A percentile compares a stretch with the other conserved stretches of the same genome.
Evolutionary conservation across 37 sponge, comb jelly and placozoan genomes (phyloP).

Genomic region (Ianthella basta): DNA sequence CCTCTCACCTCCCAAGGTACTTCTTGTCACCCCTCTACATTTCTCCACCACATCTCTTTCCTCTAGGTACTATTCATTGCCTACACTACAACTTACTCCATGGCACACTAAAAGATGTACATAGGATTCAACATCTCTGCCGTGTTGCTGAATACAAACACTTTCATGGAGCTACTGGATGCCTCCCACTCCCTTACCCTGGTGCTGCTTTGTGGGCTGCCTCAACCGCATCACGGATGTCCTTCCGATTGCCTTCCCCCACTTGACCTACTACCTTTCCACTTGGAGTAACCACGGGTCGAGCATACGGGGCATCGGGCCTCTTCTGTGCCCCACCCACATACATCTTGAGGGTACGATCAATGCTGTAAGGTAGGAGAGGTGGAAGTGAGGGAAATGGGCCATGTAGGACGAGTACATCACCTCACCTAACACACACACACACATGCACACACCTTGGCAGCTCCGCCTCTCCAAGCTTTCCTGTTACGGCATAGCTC

Average conservation of each 20-base stretch:
- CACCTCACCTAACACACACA: background rate
- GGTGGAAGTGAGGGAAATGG: background rate
- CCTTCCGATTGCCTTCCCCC: conserved; percentile 96
- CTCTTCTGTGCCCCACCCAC: conserved; percentile 94
- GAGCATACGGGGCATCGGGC: conserved; percentile 89
- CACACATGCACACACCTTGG: conserved; percentile 60
- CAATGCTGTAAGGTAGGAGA: conserved; percentile 59
- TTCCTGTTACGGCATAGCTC: conserved; percentile 53
- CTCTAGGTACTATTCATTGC: background rate
- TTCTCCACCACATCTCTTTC: too few relatives aligned
- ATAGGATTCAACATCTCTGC: too few relatives aligned
- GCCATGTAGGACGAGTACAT: background rate
- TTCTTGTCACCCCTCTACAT: too few relatives aligned
- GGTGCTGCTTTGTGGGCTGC: conserved; percentile 95
- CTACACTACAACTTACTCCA: too few relatives aligned
- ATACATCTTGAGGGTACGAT: conserved; percentile 94
- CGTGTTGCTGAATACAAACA: too few relatives aligned
- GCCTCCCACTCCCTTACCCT: conserved; percentile 66
- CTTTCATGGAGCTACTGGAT: too few relatives aligned
- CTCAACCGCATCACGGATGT: conserved; percentile 97
- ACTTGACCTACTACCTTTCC: conserved; percentile 88
- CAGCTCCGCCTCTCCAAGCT: conserved; percentile 52
- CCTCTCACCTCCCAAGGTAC: too few relatives aligned
- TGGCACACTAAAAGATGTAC: too few relatives aligned
- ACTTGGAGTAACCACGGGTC: conserved; percentile 65